phyloP scores from a whole-genome alignment of 2,888 invertebrate genomes.

The Caenorhabditis macrosperma region DNA sequence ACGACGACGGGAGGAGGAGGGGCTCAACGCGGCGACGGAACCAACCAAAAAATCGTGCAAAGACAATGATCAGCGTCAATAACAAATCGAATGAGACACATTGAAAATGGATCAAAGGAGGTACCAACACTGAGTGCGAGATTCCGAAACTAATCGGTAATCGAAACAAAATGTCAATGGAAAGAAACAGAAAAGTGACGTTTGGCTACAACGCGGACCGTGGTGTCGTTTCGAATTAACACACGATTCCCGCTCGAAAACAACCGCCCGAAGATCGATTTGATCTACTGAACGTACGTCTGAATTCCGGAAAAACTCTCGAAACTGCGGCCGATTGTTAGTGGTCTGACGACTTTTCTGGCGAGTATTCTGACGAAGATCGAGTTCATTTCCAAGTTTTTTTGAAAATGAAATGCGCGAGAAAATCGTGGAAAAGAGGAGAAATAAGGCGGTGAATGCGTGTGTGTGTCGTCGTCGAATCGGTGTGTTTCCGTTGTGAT shows the following conservation, averaged over 20 bases:
- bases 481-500: constrained; percentile 4
- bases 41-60: background rate
- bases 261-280: too few species aligned
- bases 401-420: background rate
- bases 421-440: background rate
- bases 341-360: background rate
- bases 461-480: background rate
- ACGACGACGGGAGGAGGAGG: background rate
- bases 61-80: constrained; percentile 34
- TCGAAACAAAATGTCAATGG: background rate
- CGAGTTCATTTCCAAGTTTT: constrained; percentile 25
- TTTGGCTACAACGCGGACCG: background rate
- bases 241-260: background rate
- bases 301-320: constrained; percentile 9
- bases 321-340: background rate
- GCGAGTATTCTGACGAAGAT: constrained; percentile 10
- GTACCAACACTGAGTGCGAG: too few species aligned
- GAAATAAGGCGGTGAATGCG: background rate
- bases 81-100: constrained; percentile 7
- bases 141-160: background rate
- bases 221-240: background rate
- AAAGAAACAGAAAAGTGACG: background rate
- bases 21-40: background rate
- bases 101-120: background rate
- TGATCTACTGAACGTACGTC: background rate